phyloP scores from a whole-genome alignment of 2,888 invertebrate genomes.

The Cheilosia impressa region DNA sequence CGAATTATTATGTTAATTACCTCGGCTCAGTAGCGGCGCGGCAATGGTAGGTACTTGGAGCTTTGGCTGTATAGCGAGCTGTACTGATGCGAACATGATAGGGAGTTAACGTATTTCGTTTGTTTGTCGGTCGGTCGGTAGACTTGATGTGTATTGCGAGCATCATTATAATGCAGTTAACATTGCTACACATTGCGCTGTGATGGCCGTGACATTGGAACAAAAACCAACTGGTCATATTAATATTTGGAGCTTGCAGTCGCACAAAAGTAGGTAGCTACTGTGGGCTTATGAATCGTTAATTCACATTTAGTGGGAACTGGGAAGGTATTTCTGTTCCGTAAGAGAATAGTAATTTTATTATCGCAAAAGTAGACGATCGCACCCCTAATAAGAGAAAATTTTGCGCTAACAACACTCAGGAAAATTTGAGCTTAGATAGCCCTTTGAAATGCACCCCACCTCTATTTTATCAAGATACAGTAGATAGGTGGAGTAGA shows the following conservation, averaged over 20 bases:
- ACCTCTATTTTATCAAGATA: too few relatives aligned
- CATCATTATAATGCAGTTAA: slow-evolving; percentile 68
- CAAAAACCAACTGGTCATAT: not conserved
- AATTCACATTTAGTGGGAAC: not conserved
- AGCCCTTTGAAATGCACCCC: too few relatives aligned
- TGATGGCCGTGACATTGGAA: slow-evolving; percentile 54
- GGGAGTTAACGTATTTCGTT: slow-evolving; percentile 46
- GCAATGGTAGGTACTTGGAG: slow-evolving; percentile 50
- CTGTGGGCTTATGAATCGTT: not conserved
- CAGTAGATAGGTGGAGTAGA: too few relatives aligned
- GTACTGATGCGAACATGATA: slow-evolving; percentile 52
- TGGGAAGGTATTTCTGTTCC: not conserved
- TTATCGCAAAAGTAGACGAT: too few relatives aligned
- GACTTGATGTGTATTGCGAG: slow-evolving; percentile 30
- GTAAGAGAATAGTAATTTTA: too few relatives aligned
- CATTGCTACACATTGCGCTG: slow-evolving; percentile 29
- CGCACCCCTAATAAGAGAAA: too few relatives aligned
- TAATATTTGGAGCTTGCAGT: not conserved
- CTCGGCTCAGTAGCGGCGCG: slow-evolving; percentile 41
- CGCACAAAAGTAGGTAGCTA: not conserved
- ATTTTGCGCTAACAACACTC: too few relatives aligned
- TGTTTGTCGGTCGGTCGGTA: slow-evolving; percentile 3
- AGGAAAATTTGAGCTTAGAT: too few relatives aligned
- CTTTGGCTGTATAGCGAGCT: slow-evolving; percentile 19
- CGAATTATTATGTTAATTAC: slow-evolving; percentile 75